Base-by-base conservation (phyloP, 2,797 vertebrate species). In the Bradypodion pumilum region DNA sequence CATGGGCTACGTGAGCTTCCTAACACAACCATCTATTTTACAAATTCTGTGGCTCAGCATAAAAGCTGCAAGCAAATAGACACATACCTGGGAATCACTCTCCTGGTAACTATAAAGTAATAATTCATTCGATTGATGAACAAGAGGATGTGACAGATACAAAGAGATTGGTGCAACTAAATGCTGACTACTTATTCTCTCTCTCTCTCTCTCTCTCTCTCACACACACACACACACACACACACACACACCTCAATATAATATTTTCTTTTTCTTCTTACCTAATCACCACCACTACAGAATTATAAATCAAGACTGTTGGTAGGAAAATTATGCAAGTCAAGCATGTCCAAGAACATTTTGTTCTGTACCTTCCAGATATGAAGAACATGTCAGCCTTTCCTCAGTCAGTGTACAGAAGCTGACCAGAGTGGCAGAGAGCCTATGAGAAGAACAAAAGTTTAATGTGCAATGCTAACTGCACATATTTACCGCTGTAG, bases 21-120 rank as follows among this genome's bases (percentile, higher is more conserved):
- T 80, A 93, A 86, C 74, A 86, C 86, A 92, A 74, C 73, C 85
- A 80, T 78, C 83, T 91, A 72, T 70, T 89, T 84, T 86, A 76
- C 79, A 81, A 75, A 56, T 0, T 42, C 46, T 44, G 35, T 86
- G 42, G 46, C 69, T 86, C 44, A 81, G 92, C 88, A 85, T 29
- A 75, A 88, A 85, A 62, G 63, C 78, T 89, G 68, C 81, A 93
- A 91, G 75, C 79, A 89, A 82, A 81, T 86, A 85, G 74, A 74
- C 82, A 69, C 86, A 80, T 92, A 42, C 69, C 10, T 85, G 81
- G 69, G 91, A 80, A 89, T 88, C 92, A 86, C 75, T 80, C 42
- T 88, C 74, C 87, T 93, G 93, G 94, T 90, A 88, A 92, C 81
- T 32, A 78, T 29, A 90, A 89, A 89, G 62, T 82, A 82, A 79